A percentile compares a stretch with the other conserved stretches of the same genome.
Evolutionary conservation across 2,113 vertebrate genomes (phyloP).

Genomic region (Phylloscopus whistleri): DNA sequence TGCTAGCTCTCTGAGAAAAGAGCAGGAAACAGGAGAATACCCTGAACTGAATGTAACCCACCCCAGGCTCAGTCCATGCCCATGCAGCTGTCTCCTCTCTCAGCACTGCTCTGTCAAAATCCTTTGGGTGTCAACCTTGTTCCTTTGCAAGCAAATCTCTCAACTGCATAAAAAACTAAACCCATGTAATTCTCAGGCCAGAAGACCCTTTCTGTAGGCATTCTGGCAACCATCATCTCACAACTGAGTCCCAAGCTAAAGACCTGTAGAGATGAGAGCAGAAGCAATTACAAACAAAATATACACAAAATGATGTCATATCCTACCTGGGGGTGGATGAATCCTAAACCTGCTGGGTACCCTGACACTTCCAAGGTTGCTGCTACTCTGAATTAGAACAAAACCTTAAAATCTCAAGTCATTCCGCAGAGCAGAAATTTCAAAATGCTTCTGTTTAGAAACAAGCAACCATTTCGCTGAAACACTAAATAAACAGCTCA

Average conservation of each 20-base stretch:
- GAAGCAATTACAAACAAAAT: not conserved
- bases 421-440: not conserved
- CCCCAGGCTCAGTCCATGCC: not conserved
- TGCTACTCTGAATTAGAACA: not conserved
- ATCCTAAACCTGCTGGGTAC: not conserved
- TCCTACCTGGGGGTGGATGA: not conserved
- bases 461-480: not conserved
- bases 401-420: not conserved
- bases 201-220: not conserved
- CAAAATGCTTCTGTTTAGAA: not conserved
- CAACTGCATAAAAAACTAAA: not conserved
- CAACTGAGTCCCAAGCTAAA: not conserved
- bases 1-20: not conserved
- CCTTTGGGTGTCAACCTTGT: not conserved
- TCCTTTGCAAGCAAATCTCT: not conserved
- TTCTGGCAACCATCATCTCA: not conserved
- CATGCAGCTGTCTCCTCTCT: fast-evolving
- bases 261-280: not conserved
- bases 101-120: not conserved
- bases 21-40: fast-evolving
- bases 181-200: not conserved
- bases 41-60: fast-evolving
- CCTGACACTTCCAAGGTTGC: not conserved
- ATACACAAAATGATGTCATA: not conserved
- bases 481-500: not conserved